Evolutionary conservation across 2,113 vertebrate species (phyloP), one percentile per base, ranked within the genome.

Genomic region (Epinephelus fuscoguttatus): DNA sequence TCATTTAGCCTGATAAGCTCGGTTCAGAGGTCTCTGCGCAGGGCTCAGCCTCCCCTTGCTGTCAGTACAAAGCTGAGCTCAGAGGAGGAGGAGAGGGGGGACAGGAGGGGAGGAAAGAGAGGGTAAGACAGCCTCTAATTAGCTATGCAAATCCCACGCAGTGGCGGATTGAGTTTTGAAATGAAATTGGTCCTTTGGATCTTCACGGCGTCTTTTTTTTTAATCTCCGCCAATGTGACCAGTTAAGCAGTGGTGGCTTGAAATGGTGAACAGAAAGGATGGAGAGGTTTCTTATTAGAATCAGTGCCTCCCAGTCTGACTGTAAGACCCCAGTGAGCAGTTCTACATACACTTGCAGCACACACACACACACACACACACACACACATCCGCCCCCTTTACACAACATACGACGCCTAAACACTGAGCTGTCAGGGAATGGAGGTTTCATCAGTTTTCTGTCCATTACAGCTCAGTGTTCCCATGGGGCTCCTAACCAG

Each of bases 1-100:
- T 95, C 91, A 90, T 96, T 96, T 93, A 89, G 88, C 91, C 91
- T 91, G 94, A 95, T 94, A 95, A 95, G 94, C 93, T 92, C 77
- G 63, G 90, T 95, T 94, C 86, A 84, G 82, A 89, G 82, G 81
- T 78, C 70, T 85, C 87, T 86, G 84, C 67, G 53, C 76, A 71
- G 82, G 74, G 71, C 88, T 92, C 91, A 93, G 91, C 91, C 90
- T 93, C 80, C 84, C 89, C 88, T 90, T 88, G 83, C 91, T 95
- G 93, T 95, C 95, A 93, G 89, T 88, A 95, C 91, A 94, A 96
- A 94, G 91, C 76, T 89, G 18, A 88, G 89, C 90, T 92, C 55
- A n/a, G 77, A 84, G 75, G 77, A 78, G 74, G 88, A 61, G 75
- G 62, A 49, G 75, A 37, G 82, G 59, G 69, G 69, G 78, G 77